phyloP scores from a whole-genome alignment of 2,797 vertebrate species.

The Astyanax mexicanus region DNA sequence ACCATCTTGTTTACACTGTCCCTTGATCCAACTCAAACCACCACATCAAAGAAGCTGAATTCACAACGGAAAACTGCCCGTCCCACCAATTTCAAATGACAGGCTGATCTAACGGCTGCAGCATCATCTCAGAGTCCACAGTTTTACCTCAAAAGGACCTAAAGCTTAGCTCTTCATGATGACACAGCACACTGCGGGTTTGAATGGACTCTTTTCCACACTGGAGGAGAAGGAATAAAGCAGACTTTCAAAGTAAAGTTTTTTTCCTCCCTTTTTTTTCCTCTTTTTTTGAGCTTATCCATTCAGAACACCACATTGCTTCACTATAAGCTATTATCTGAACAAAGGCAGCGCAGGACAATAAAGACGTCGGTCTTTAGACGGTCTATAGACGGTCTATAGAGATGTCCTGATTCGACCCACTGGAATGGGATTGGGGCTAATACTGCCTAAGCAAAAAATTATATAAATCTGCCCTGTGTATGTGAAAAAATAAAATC shows the following conservation, averaged over 20 bases:
- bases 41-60: not conserved
- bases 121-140: not conserved
- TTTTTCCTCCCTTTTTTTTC: too few species aligned
- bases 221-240: not conserved
- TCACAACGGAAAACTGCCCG: constrained; percentile 7
- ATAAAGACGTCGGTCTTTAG: too few species aligned
- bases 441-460: too few species aligned
- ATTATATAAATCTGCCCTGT: too few species aligned
- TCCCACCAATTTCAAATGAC: not conserved
- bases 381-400: not conserved
- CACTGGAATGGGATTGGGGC: too few species aligned
- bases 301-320: not conserved
- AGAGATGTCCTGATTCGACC: not conserved
- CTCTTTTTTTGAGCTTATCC: not conserved
- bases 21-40: not conserved
- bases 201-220: not conserved
- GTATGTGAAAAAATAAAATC: too few species aligned
- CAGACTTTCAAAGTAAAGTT: not conserved
- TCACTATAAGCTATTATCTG: not conserved
- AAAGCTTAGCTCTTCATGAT: not conserved
- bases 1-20: constrained; percentile 1
- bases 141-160: not conserved
- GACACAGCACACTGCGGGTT: not conserved
- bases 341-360: not conserved
- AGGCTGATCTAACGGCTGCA: not conserved